Conservation (phyloP, 2,113 vertebrate genomes). For the Mobula birostris region DNA sequence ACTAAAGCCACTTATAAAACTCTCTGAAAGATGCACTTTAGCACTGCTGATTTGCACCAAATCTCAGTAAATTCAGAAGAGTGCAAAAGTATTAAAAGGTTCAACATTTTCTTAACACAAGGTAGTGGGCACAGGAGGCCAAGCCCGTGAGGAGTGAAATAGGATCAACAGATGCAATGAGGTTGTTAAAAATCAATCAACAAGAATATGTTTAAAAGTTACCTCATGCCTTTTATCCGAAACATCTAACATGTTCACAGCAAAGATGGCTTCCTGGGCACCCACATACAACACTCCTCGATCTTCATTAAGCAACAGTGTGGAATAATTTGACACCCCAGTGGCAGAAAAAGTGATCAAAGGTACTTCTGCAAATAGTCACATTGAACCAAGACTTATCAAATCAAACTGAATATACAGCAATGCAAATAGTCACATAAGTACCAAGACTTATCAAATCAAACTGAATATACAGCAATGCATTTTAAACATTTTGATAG, state of each 20-base stretch:
- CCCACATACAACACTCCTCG: conserved; percentile 75
- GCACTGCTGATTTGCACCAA: not conserved
- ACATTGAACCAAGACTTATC: not conserved
- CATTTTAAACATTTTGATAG: no score
- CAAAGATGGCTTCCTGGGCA: conserved; percentile 83
- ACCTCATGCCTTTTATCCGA: conserved; percentile 77
- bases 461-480: not conserved
- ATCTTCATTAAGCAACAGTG: conserved; percentile 75
- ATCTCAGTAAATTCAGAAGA: not conserved
- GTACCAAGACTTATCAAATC: not conserved
- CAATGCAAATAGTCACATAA: not conserved
- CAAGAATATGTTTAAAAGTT: conserved; percentile 9
- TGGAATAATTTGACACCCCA: conserved; percentile 83
- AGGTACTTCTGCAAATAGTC: conserved; percentile 64
- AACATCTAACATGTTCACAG: conserved; percentile 70
- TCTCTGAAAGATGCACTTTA: not conserved
- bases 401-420: not conserved
- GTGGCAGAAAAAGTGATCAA: conserved; percentile 75
- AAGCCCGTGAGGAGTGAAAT: not conserved
- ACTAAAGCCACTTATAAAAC: not conserved
- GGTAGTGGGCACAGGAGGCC: not conserved
- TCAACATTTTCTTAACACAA: no score
- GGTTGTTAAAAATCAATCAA: not conserved
- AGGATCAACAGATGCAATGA: not conserved
- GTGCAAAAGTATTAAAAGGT: not conserved